Base-by-base conservation (phyloP, 2,888 invertebrate species). In the Cistogaster globosa region DNA sequence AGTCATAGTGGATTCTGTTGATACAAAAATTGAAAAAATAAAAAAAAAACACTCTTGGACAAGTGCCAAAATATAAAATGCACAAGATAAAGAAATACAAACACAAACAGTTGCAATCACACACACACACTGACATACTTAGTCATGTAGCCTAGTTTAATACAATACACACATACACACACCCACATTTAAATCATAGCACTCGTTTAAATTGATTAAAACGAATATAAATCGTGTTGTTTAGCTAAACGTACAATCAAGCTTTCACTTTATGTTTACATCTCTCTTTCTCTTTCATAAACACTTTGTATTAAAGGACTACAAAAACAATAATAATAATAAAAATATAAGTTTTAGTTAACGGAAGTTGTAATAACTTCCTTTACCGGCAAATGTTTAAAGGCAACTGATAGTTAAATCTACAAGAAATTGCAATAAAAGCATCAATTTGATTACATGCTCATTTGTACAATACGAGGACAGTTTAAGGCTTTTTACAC, bases 301-400 rank as follows among this genome's bases (percentile, higher is more conserved):
- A 0, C 32, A 32, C 32, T 32, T 32, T 32, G 0, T 7, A 7
- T 32, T 0, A 32, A 32, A 32, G 6, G 32, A 32, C 7, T 32
- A 32, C 32, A 32, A 32, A 32, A 32, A 7, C 0, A 32, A 32
- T 7, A 32, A 32, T 32, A 32, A 69, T 2, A 57, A 57, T 26
- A 76, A 65, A 3, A 6, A 57, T 53, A 18, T 3, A 12, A 8
- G 38, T 67, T 65, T 67, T 42, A 26, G 53, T 75, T 58, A 62
- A 62, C 83, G 78, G 83, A 78, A 78, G 68, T 83, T 60, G 63
- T 20, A 22, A 20, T n/a, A 57, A 72, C 79, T 80, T 76, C 84
- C 76, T 67, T 77, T 71, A n/a, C 84, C 84, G 84, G 84, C 76
- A 80, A 84, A 84, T 62, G 20, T 84, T 77, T 48, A 68, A 84